Conservation (phyloP, 2,888 invertebrate species). For the Arge pagana region DNA sequence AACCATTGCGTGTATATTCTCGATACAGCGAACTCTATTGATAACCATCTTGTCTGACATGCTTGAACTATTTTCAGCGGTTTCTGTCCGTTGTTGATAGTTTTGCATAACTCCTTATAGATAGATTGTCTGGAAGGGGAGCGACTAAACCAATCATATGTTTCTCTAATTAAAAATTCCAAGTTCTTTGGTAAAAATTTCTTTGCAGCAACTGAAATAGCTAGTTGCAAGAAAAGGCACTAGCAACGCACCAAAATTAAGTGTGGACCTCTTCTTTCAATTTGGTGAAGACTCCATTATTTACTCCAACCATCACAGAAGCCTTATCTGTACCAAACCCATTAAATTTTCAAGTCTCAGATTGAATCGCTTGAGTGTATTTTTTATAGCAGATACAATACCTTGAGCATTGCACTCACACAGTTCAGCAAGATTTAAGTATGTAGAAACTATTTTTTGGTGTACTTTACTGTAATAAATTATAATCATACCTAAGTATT, state of each 20-base stretch:
- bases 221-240: constrained; percentile 39
- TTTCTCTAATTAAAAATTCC: constrained; percentile 41
- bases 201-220: constrained; percentile 40
- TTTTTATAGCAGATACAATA: no score
- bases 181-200: constrained; percentile 41
- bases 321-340: constrained; percentile 48
- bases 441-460: no score
- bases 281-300: constrained; percentile 39
- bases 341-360: no score
- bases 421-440: no score
- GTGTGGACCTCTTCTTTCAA: constrained; percentile 35
- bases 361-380: no score
- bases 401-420: no score
- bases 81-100: constrained; percentile 39
- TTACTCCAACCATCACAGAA: constrained; percentile 41
- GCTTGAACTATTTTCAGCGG: constrained; percentile 41
- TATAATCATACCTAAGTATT: no score
- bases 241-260: constrained; percentile 33
- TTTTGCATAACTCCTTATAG: constrained; percentile 37
- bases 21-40: constrained; percentile 39
- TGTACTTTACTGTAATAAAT: no score
- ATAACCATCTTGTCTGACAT: constrained; percentile 41
- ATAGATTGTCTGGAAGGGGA: constrained; percentile 36
- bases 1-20: constrained; percentile 42
- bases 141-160: constrained; percentile 42